Evolutionary conservation across 2,888 invertebrate species (phyloP).

Genomic region (Pycnomerus fuliginosus): DNA sequence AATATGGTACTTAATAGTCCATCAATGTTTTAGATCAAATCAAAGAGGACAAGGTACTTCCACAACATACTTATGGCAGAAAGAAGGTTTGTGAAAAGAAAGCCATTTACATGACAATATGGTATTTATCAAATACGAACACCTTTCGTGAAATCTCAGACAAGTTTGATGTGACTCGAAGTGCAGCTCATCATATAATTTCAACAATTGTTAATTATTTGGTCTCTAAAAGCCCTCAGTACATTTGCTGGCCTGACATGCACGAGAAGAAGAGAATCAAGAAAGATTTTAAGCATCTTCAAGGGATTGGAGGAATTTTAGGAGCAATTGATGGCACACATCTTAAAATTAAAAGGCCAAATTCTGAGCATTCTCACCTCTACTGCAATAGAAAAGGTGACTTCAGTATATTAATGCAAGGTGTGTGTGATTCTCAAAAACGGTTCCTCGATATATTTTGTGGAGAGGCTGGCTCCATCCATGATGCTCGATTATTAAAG

Average conservation of each 20-base stretch:
- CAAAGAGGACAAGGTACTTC: conserved; percentile 8
- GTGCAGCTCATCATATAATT: conserved; percentile 1
- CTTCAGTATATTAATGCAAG: conserved; percentile 6
- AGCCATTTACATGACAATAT: conserved; percentile 3
- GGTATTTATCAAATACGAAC: conserved; percentile 2
- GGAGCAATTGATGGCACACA: conserved; percentile 8
- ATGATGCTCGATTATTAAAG: conserved; percentile 11
- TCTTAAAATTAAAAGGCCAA: conserved; percentile 2
- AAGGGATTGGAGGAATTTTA: conserved; percentile 3
- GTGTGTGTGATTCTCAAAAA: conserved; percentile 5
- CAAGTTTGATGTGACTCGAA: conserved; percentile 5
- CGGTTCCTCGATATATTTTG: conserved; percentile 5
- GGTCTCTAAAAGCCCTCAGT: neutral
- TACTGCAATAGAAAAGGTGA: conserved; percentile 2
- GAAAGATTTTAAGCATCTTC: no score
- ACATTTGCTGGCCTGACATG: neutral
- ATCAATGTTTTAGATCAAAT: conserved; percentile 16
- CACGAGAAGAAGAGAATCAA: no score
- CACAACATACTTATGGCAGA: conserved; percentile 15
- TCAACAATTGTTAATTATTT: conserved; percentile 3
- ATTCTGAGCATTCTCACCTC: neutral
- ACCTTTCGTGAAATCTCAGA: conserved; percentile 6
- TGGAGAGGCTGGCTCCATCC: conserved; percentile 15
- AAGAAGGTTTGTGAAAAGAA: conserved; percentile 9
- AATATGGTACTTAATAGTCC: no score